A percentile compares a stretch with the other conserved stretches of the same genome.
These are phyloP conservation scores for Spicauda simplicius DNA, from an alignment of 2,888 invertebrate genomes.

Conservation along the genomic window DNA sequence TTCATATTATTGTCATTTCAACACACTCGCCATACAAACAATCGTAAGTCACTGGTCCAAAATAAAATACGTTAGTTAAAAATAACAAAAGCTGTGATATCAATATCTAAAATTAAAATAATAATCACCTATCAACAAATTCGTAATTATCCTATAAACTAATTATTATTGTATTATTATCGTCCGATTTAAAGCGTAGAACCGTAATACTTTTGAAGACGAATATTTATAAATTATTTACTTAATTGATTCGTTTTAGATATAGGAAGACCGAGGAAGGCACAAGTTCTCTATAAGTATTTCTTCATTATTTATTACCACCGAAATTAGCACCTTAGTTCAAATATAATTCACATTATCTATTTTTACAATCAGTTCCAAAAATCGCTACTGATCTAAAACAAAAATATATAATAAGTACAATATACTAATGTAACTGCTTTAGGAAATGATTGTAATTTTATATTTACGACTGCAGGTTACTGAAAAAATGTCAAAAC, in stretches of 20 bases:
- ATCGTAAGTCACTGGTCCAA: constrained; percentile 52
- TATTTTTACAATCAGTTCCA: constrained; percentile 23
- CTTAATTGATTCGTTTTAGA: constrained; percentile 28
- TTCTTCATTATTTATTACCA: constrained; percentile 47
- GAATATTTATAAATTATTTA: constrained; percentile 41
- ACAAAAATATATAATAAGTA: constrained; percentile 4
- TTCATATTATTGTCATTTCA: constrained; percentile 1
- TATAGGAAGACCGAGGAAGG: constrained; percentile 74
- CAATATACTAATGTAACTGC: neutral
- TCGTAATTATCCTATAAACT: constrained; percentile 47
- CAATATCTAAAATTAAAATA: constrained; percentile 43
- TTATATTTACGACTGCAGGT: constrained; percentile 8
- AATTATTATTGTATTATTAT: constrained; percentile 57
- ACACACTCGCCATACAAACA: constrained; percentile 15
- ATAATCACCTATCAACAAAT: constrained; percentile 57
- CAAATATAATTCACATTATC: constrained; percentile 29
- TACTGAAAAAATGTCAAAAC: constrained; percentile 14
- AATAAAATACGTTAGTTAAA: constrained; percentile 51
- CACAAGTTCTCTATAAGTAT: constrained; percentile 48
- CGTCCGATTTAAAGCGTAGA: constrained; percentile 78
- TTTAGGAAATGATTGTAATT: constrained; percentile 13
- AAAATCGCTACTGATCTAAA: neutral
- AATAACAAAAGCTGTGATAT: constrained; percentile 54
- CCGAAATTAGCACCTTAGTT: constrained; percentile 65
- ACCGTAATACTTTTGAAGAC: constrained; percentile 77